These are phyloP conservation scores for Anguilla marmorata DNA, from an alignment of 2,797 vertebrate genomes.

Conservation along the genomic window DNA sequence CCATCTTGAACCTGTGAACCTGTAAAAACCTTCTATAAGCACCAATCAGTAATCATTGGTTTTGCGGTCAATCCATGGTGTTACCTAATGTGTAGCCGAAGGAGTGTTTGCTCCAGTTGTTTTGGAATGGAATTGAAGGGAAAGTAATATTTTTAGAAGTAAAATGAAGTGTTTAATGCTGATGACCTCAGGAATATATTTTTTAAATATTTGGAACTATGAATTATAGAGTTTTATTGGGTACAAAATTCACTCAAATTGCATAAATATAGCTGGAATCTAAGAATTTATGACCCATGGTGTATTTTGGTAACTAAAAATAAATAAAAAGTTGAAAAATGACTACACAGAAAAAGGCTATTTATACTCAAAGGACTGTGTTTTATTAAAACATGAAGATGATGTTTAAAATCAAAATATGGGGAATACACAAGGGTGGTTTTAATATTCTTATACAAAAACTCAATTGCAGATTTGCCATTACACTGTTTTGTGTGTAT, in stretches of 20 bases:
- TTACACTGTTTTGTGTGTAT: not conserved
- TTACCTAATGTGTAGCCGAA: slow-evolving; percentile 62
- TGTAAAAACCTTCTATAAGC: not conserved
- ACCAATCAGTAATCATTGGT: not conserved
- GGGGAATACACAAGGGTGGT: not conserved
- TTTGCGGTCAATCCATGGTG: slow-evolving; percentile 48
- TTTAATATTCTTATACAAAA: not conserved
- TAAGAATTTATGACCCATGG: slow-evolving; percentile 16
- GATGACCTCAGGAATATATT: slow-evolving; percentile 70
- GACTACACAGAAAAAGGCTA: slow-evolving; percentile 56
- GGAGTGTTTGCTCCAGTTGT: slow-evolving; percentile 64
- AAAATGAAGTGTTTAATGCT: slow-evolving; percentile 69
- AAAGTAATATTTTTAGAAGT: slow-evolving; percentile 46
- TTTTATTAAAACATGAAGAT: slow-evolving; percentile 69
- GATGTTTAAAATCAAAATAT: slow-evolving; percentile 21
- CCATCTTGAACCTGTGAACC: slow-evolving; percentile 1
- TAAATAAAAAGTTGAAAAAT: slow-evolving; percentile 43
- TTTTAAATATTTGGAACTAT: slow-evolving; percentile 61
- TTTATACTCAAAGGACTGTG: slow-evolving; percentile 62
- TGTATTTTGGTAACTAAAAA: not conserved
- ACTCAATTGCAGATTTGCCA: not conserved
- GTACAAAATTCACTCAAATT: slow-evolving; percentile 49
- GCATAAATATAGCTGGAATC: slow-evolving; percentile 14
- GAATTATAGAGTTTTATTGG: slow-evolving; percentile 46
- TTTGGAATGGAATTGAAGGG: slow-evolving; percentile 68